Evolutionary conservation across 2,888 invertebrate genomes (phyloP), one percentile per base, ranked within the genome.

Genomic region (Apodemia zela): DNA sequence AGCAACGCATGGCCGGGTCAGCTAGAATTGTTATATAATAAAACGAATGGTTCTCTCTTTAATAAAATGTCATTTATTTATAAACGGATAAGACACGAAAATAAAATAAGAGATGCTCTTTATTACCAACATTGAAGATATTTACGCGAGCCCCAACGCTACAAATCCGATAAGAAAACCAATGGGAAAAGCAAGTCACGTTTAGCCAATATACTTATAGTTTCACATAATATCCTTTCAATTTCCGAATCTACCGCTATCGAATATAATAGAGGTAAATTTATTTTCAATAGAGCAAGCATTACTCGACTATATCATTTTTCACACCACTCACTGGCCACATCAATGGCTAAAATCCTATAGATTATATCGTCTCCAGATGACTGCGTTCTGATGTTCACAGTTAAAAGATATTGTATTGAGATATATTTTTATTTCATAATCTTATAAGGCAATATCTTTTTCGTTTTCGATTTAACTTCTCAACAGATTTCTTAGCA

Each of bases 261-360:
- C 42, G 42, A 42, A 42, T 42, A 62, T 65, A 60, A 64, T 63
- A 64, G 49, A 60, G 62, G 63, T 64, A 68, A 65, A 67, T 68
- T 67, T 67, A 69, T 68, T 69, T 68, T 66, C 65, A 65, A 68
- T 69, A 64, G 63, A 45, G 49, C 51, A 45, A 60, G 66, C 64
- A 63, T 60, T 63, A 65, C 60, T 63, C 69, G 64, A 64, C 65
- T 69, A 11, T 38, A 71, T 64, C 63, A 69, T 68, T 69, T 68
- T 67, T 65, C 62, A 65, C 59, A 57, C 38, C 38, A 62, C 51
- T 59, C 51, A 61, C 47, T 59, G 63, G 21, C 51, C 66, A 61
- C 62, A 58, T 67, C 61, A 67, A 64, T 60, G 62, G 63, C 42
- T 42, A 45, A 18, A 59, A 42, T 51, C 45, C 38, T 47, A 49